Conservation (phyloP, 2,113 vertebrate species). For the Hippopotamus amphibius region DNA sequence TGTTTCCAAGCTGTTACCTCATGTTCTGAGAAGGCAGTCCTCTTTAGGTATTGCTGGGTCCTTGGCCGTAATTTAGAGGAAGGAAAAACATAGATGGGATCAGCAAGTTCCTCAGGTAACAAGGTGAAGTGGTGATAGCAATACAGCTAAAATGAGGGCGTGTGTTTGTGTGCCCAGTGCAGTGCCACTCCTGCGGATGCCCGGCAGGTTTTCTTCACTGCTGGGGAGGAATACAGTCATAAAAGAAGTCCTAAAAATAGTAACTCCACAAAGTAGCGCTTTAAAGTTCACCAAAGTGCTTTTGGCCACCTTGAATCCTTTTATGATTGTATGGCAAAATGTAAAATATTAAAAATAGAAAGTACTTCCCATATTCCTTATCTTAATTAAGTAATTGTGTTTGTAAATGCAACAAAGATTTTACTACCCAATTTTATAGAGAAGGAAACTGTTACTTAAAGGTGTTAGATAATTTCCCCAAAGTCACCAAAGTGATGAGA, state of each 20-base stretch:
- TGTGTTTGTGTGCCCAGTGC: accelerated
- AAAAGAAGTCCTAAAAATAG: neutral
- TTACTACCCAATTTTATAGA: neutral
- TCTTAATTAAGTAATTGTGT: neutral
- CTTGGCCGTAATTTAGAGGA: neutral
- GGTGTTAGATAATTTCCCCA: neutral
- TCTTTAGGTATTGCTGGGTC: neutral
- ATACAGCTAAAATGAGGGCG: neutral
- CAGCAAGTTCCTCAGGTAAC: neutral
- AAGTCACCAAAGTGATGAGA: neutral
- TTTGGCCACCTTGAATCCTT: neutral
- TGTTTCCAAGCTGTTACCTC: neutral
- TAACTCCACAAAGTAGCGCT: neutral
- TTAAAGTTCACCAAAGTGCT: neutral
- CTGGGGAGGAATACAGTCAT: neutral
- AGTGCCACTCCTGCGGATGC: accelerated
- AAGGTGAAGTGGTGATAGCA: neutral
- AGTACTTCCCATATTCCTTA: neutral
- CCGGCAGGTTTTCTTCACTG: neutral
- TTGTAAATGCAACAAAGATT: neutral
- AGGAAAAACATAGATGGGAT: neutral
- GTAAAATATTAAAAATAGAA: neutral
- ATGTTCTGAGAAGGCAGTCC: neutral
- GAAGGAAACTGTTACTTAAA: neutral
- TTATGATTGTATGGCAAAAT: neutral